Base-by-base conservation (phyloP, 2,888 invertebrate species). In the Cephus pygmeus region DNA sequence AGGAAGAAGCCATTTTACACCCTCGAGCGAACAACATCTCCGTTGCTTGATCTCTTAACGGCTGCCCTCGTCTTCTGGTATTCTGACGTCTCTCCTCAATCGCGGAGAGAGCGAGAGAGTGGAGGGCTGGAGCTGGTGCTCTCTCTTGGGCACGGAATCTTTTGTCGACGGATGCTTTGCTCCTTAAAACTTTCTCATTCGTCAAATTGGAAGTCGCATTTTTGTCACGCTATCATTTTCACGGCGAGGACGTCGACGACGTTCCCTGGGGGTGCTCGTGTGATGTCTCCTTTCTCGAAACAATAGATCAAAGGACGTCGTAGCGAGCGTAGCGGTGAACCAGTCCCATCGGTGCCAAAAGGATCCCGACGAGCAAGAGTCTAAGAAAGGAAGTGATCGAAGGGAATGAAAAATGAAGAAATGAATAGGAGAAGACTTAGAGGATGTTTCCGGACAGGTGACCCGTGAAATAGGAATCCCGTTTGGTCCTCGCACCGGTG, bases 401-500 rank as follows among this genome's bases (percentile, higher is more conserved):
- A 40, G 15, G 40, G 40, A 40, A 40, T 40, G 40, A 40, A 40
- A 40, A 40, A 40, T 56, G 31, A 35, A 75, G 73, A 79, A 80
- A 79, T 69, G 78, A 35, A 75, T 69, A 73, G 33, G 73, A 12
- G 34, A 73, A 34, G 56, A 81, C 79, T 75, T 77, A 81, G 69
- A 69, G 31, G 34, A 88, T 87, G 88, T 88, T 89, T 87, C 85
- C 86, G 86, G 84, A 80, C 81, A 87, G 84, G 86, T 86, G 88
- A 89, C 85, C 87, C 87, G 89, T 87, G 88, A 89, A 89, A 88
- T 88, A 88, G 86, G 88, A 87, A 87, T 88, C 86, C 88, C 87
- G 85, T 84, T 40, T 15, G 40, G 40, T 40, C 40, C 15, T 69
- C 85, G 87, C 88, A 87, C 86, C 88, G 86, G 88, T 87, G 87